A percentile compares a stretch with the other conserved stretches of the same genome.
phyloP scores from a whole-genome alignment of 64 coral and sea anemone genomes.

The Dendronephthya gigantea region DNA sequence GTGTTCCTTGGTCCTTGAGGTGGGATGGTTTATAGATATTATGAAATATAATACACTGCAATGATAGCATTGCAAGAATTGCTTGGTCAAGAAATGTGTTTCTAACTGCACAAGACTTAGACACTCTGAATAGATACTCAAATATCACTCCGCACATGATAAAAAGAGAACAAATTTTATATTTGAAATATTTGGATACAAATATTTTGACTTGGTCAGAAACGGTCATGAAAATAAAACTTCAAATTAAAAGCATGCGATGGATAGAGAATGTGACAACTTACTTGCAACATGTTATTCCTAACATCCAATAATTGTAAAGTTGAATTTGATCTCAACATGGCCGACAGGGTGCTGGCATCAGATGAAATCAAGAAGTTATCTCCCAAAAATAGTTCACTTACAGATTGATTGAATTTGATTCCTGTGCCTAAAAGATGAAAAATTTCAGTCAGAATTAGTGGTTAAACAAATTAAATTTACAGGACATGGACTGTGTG shows the following conservation, averaged over 20 bases:
- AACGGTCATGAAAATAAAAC: no score
- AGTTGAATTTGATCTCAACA: constrained; percentile 64
- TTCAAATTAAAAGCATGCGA: background rate
- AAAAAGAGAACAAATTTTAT: no score
- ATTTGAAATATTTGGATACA: no score
- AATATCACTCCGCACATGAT: no score
- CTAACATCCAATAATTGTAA: constrained; percentile 73
- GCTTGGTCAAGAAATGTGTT: background rate
- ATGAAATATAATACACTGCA: background rate
- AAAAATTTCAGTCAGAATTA: background rate
- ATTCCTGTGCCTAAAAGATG: constrained; percentile 60
- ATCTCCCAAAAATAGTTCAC: constrained; percentile 87
- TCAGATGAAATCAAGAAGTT: constrained; percentile 65
- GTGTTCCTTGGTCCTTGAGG: constrained; percentile 70
- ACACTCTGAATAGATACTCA: no score
- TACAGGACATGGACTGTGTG: no score
- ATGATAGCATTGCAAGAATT: background rate
- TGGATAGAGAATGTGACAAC: background rate
- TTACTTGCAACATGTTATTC: constrained; percentile 90
- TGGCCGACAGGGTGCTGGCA: constrained; percentile 68
- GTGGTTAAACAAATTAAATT: no score
- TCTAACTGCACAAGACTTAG: no score
- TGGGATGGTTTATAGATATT: background rate
- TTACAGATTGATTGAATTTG: constrained; percentile 66
- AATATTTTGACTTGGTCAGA: no score